Percentiles rank a stretch among this genome's conserved stretches.
Evolutionary conservation across 2,888 invertebrate genomes (phyloP).

Genomic region (Dasysyrphus tricinctus): DNA sequence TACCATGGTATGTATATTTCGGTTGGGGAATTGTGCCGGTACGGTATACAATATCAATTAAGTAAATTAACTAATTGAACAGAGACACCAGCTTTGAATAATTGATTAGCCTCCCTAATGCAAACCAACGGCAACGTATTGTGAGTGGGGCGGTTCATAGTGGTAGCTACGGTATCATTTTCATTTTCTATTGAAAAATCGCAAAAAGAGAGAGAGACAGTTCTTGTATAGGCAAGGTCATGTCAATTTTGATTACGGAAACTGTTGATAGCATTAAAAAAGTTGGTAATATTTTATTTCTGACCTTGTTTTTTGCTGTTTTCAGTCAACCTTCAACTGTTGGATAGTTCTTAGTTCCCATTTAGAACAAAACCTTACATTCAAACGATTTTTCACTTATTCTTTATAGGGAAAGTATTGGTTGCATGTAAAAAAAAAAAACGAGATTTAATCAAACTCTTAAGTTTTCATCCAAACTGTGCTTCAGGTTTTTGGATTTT

Average conservation of each 20-base stretch:
- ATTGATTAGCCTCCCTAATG: conserved; percentile 38
- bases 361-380: not conserved
- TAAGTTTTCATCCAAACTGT: too few relatives aligned
- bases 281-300: not conserved
- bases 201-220: not conserved
- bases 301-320: conserved; percentile 7
- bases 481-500: too few relatives aligned
- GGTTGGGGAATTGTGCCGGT: not conserved
- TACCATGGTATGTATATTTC: not conserved
- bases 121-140: too few relatives aligned
- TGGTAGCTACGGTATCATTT: conserved; percentile 1
- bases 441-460: too few relatives aligned
- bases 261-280: not conserved
- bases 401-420: too few relatives aligned
- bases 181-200: conserved; percentile 38
- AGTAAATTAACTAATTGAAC: conserved; percentile 59
- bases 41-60: conserved; percentile 44
- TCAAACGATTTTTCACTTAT: too few relatives aligned
- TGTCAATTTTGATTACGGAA: conserved; percentile 43
- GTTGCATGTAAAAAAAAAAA: too few relatives aligned
- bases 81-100: conserved; percentile 27
- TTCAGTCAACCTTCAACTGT: not conserved
- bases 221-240: conserved; percentile 31
- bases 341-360: too few relatives aligned
- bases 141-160: not conserved